These are phyloP conservation scores for Choristoneura fumiferana DNA, from an alignment of 1,140 invertebrate species.

Conservation along the genomic window DNA sequence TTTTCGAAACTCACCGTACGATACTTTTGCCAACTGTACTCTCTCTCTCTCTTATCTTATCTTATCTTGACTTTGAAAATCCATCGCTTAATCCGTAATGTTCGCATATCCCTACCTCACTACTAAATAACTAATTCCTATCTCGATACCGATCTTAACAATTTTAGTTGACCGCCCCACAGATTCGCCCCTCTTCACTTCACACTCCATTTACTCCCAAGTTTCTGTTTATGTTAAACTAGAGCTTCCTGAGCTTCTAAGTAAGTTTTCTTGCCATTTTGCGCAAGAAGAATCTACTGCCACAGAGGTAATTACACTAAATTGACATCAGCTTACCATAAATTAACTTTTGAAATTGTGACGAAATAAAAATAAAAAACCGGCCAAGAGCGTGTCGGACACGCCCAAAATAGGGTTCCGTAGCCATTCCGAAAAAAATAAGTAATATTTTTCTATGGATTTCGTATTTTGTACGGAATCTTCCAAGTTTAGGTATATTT, in stretches of 20 bases:
- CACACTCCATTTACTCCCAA: slow-evolving; percentile 53
- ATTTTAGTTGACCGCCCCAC: slow-evolving; percentile 23
- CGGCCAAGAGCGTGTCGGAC: no score
- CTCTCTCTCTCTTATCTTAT: no score
- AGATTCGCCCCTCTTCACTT: slow-evolving; percentile 46
- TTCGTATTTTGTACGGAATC: no score
- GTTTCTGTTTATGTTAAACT: slow-evolving; percentile 59
- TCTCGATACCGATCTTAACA: slow-evolving; percentile 18
- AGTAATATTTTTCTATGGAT: no score
- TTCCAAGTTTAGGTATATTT: no score
- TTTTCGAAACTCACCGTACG: no score
- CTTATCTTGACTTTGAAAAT: no score
- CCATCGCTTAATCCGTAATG: slow-evolving; percentile 6
- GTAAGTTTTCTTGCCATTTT: slow-evolving; percentile 57
- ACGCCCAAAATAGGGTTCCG: no score
- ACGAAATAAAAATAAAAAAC: no score
- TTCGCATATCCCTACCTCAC: neutral
- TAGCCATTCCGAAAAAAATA: no score
- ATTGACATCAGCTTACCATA: slow-evolving; percentile 18
- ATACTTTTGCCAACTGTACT: no score
- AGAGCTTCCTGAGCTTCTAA: slow-evolving; percentile 46
- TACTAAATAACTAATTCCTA: slow-evolving; percentile 13
- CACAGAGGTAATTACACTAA: slow-evolving; percentile 22
- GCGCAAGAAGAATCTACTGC: slow-evolving; percentile 27
- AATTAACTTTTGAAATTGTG: slow-evolving; percentile 3